Percentiles rank a stretch among this genome's conserved stretches.
These are phyloP conservation scores for Pilophorus perplexus DNA, from an alignment of 2,888 invertebrate species.

Conservation along the genomic window DNA sequence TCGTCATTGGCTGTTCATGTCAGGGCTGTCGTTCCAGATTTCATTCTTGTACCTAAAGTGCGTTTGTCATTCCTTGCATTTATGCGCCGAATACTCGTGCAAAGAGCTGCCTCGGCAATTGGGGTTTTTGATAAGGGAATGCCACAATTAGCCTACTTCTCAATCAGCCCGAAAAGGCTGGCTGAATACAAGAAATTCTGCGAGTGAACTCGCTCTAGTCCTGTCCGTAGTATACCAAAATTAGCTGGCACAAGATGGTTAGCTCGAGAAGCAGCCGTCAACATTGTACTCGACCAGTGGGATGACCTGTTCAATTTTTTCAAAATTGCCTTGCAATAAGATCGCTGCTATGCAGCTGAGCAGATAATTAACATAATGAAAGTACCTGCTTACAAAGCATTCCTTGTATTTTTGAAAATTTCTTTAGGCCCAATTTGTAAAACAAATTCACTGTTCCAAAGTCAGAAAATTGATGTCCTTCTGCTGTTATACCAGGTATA, in stretches of 20 bases:
- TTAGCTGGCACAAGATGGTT: constrained; percentile 17
- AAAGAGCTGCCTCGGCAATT: constrained; percentile 36
- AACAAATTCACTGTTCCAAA: neutral
- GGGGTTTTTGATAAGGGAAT: constrained; percentile 37
- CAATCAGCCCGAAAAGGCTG: constrained; percentile 28
- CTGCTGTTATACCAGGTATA: too few relatives aligned
- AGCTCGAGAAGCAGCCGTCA: neutral
- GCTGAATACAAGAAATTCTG: constrained; percentile 30
- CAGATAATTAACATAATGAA: neutral
- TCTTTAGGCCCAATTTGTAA: too few relatives aligned
- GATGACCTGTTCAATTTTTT: constrained; percentile 10
- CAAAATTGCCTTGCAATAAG: neutral
- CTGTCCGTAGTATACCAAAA: neutral
- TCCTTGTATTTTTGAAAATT: neutral
- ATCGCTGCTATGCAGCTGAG: constrained; percentile 11
- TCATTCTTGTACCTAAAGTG: constrained; percentile 39
- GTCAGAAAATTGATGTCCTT: neutral
- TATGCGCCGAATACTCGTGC: constrained; percentile 33
- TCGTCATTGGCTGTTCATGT: constrained; percentile 28
- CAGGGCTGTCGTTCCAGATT: constrained; percentile 23
- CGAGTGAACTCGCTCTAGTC: neutral
- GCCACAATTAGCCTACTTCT: constrained; percentile 38
- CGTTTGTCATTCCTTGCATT: constrained; percentile 41
- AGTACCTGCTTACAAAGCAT: neutral
- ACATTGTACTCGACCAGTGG: constrained; percentile 10